Percentiles rank a stretch among this genome's conserved stretches.
These are phyloP conservation scores for Drosophila kambysellisi DNA, from an alignment of 2,888 invertebrate species.

Conservation along the genomic window DNA sequence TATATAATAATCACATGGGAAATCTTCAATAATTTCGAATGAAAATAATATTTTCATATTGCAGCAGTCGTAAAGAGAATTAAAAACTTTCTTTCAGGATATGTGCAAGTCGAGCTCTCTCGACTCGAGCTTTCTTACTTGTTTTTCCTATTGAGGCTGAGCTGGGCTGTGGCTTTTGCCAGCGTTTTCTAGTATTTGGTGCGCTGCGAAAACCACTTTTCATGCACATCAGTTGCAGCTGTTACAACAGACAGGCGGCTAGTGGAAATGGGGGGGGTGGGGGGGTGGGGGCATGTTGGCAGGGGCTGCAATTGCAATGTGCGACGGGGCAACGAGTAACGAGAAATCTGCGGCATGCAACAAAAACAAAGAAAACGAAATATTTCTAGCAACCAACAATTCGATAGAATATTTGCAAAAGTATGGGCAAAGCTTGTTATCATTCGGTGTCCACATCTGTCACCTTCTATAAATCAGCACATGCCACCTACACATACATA, in stretches of 20 bases:
- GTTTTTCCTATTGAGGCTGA: neutral
- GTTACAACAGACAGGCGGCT: slow-evolving; percentile 48
- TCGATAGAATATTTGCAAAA: slow-evolving; percentile 48
- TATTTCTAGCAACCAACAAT: slow-evolving; percentile 54
- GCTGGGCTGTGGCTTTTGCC: neutral
- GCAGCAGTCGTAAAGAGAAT: neutral
- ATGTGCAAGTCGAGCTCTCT: neutral
- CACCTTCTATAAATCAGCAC: slow-evolving; percentile 79
- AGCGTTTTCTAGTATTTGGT: slow-evolving; percentile 49
- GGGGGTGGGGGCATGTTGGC: neutral
- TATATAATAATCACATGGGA: neutral
- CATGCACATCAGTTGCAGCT: slow-evolving; percentile 81
- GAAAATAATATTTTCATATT: neutral
- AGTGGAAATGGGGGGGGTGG: neutral
- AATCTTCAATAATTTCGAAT: too few species aligned
- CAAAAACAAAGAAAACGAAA: slow-evolving; percentile 63
- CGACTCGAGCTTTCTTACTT: neutral
- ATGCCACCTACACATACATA: slow-evolving; percentile 25
- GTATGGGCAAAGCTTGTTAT: slow-evolving; percentile 67
- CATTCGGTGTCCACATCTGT: slow-evolving; percentile 78
- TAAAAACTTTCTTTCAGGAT: neutral
- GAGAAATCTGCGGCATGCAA: slow-evolving; percentile 60
- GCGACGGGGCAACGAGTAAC: slow-evolving; percentile 29
- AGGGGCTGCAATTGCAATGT: slow-evolving; percentile 35
- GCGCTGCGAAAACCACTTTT: slow-evolving; percentile 76